Percentiles rank a stretch among this genome's conserved stretches.
phyloP scores from a whole-genome alignment of 2,797 vertebrate species.

The Pantherophis alleghaniensis region DNA sequence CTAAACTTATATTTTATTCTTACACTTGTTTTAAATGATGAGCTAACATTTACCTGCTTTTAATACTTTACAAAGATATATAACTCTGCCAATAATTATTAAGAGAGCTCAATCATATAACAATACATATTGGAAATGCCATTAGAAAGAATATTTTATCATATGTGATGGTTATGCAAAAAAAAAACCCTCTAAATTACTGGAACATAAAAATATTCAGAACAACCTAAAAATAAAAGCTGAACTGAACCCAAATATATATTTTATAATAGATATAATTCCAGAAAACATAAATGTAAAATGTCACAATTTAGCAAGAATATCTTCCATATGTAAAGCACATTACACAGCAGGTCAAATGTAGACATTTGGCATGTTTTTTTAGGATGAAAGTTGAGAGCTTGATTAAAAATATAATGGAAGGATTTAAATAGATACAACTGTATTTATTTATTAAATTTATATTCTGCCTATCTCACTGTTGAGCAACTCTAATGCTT shows the following conservation, averaged over 20 bases:
- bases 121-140: not conserved
- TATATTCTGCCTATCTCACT: not conserved
- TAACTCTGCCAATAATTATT: not conserved
- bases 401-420: not conserved
- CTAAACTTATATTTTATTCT: not conserved
- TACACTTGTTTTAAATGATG: not conserved
- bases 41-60: not conserved
- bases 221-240: not conserved
- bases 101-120: not conserved
- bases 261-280: not conserved
- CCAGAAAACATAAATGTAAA: not conserved
- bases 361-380: not conserved
- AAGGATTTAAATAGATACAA: not conserved
- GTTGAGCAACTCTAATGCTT: not conserved
- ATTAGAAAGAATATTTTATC: not conserved
- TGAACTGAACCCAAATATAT: not conserved
- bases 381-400: not conserved
- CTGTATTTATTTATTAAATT: not conserved
- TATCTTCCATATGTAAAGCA: not conserved
- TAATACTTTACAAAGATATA: not conserved
- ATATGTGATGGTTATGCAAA: not conserved
- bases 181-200: not conserved
- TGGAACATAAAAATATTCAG: not conserved
- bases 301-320: not conserved
- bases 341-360: not conserved